A percentile compares a stretch with the other conserved stretches of the same genome.
These are phyloP conservation scores for Pachymerium ferrugineum DNA, from an alignment of 2,888 invertebrate species.

Conservation along the genomic window DNA sequence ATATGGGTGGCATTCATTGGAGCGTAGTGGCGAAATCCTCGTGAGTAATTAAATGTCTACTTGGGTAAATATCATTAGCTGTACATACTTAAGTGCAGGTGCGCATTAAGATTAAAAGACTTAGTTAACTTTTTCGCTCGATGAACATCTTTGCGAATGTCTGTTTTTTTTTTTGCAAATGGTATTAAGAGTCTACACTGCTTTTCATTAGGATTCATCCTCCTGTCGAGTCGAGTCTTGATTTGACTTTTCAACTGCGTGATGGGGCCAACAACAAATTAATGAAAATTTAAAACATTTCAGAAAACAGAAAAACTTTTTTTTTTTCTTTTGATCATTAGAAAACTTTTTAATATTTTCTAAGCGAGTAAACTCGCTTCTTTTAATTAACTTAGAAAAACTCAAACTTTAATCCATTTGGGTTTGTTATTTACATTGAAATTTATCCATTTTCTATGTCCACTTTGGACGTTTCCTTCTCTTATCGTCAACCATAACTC, in stretches of 20 bases:
- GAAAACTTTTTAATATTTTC: neutral
- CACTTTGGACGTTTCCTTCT: neutral
- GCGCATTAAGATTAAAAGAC: conserved; percentile 21
- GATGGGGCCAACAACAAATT: neutral
- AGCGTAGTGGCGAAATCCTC: neutral
- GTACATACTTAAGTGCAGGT: conserved; percentile 10
- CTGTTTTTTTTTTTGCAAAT: conserved; percentile 7
- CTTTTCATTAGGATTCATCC: conserved; percentile 18
- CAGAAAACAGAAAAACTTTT: neutral
- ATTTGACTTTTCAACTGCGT: conserved; percentile 21
- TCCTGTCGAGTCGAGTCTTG: neutral
- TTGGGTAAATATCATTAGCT: conserved; percentile 13
- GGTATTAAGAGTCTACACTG: conserved; percentile 21
- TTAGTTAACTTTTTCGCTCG: conserved; percentile 21
- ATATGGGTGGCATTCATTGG: neutral
- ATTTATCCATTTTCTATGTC: neutral
- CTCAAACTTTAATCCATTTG: neutral
- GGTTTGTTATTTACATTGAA: neutral
- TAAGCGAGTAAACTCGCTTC: neutral
- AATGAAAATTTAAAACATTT: neutral
- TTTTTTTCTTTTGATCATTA: neutral
- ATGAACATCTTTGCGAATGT: conserved; percentile 13
- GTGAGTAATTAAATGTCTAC: conserved; percentile 18
- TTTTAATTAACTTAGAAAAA: neutral
- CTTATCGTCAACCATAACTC: neutral